Base-by-base conservation (phyloP, 2,888 invertebrate genomes). In the Bedellia somnulentella region DNA sequence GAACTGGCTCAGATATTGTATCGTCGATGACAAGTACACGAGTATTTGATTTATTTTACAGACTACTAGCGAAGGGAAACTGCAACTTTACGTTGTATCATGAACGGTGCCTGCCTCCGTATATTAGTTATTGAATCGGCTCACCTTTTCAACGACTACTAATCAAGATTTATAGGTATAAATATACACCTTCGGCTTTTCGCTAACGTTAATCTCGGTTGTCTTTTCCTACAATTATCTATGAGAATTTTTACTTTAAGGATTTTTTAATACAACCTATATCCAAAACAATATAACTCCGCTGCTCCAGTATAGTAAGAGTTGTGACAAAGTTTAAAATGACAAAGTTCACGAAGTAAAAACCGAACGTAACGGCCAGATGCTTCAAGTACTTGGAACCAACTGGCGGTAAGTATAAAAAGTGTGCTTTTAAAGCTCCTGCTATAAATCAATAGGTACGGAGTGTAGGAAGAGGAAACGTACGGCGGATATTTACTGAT, bases 341-440 rank as follows among this genome's bases (percentile, higher is more conserved):
- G 60, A 58, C 57, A 59, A 68, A 70, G 64, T 67, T 67, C 44
- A 44, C 41, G 45, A 49, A 60, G 55, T 61, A 60, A 66, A 66
- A 67, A 66, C 58, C 55, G 52, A 56, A 53, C 50, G 52, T 61
- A 63, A 64, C 56, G 57, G 49, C 64, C 71, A 71, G 70, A 71
- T 73, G 71, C 55, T 59, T 53, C 59, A 56, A 62, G 66, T 71
- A 70, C 68, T 71, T 70, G 58, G 58, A 50, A 71, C 71, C 71
- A 71, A 71, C 62, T 62, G 66, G 61, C 47, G 47, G 45, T 49
- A 54, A 58, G 59, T 61, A 60, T 61, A 70, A 71, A 71, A 71
- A 70, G 63, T 66, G 62, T 52, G 59, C 64, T 66, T 67, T 68
- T 67, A 67, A 68, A 70, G 60, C 60, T 41, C 46, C 41, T 40